A percentile compares a stretch with the other conserved stretches of the same genome.
phyloP scores from a whole-genome alignment of 2,888 invertebrate species.

The Xestia c-nigrum region DNA sequence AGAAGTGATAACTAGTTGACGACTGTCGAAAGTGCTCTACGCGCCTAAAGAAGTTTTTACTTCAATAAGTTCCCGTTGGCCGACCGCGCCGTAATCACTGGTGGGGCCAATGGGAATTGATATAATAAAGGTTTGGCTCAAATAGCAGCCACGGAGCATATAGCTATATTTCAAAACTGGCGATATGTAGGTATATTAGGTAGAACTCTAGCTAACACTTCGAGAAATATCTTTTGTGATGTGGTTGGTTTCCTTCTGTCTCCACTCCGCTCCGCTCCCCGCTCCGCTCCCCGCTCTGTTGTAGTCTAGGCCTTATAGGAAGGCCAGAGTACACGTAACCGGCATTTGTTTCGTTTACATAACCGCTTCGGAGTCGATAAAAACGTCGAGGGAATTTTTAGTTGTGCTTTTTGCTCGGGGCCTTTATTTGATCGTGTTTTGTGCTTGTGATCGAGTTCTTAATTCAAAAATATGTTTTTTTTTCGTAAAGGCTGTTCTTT shows the following conservation, averaged over 20 bases:
- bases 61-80: too few species aligned
- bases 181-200: neutral
- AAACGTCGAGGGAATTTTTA: slow-evolving; percentile 50
- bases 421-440: slow-evolving; percentile 40
- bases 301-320: slow-evolving; percentile 30
- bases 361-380: slow-evolving; percentile 60
- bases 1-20: too few species aligned
- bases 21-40: too few species aligned
- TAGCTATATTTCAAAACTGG: neutral
- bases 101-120: too few species aligned
- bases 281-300: neutral
- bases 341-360: slow-evolving; percentile 63
- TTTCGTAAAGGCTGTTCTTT: neutral
- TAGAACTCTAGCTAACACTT: neutral
- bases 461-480: neutral
- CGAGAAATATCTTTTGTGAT: neutral
- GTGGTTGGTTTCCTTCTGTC: neutral
- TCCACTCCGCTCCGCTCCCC: neutral
- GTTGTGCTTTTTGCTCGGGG: slow-evolving; percentile 6
- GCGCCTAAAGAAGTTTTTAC: too few species aligned
- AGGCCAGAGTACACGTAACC: slow-evolving; percentile 51
- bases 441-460: slow-evolving; percentile 10
- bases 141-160: neutral
- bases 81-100: too few species aligned
- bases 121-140: too few species aligned